Evolutionary conservation across 2,888 invertebrate genomes (phyloP).

Genomic region (Tuberolachnus salignus): DNA sequence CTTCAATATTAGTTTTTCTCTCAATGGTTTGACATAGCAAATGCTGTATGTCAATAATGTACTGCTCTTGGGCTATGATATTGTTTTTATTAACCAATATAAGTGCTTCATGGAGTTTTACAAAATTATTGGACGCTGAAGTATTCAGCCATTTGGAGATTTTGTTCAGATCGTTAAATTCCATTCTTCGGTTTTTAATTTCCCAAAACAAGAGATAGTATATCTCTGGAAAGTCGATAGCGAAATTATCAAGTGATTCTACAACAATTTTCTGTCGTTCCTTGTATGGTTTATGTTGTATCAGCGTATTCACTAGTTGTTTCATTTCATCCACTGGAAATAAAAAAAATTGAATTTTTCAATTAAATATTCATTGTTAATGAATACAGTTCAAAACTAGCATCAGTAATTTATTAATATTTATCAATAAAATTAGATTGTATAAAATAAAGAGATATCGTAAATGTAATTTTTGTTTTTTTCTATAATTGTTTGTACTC

Average conservation of each 20-base stretch:
- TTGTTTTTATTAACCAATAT: slow-evolving; percentile 7
- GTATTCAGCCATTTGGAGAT: background rate
- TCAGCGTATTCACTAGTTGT: background rate
- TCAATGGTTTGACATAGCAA: background rate
- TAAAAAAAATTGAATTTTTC: too few relatives aligned
- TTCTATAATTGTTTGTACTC: too few relatives aligned
- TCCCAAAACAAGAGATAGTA: background rate
- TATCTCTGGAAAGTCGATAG: background rate
- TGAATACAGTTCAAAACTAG: too few relatives aligned
- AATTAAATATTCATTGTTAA: too few relatives aligned
- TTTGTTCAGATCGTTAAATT: background rate
- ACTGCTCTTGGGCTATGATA: slow-evolving; percentile 6
- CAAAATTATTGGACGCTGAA: background rate
- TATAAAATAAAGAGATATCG: too few relatives aligned
- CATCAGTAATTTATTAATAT: too few relatives aligned
- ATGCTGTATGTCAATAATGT: background rate
- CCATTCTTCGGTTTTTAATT: slow-evolving; percentile 10
- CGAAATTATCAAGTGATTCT: background rate
- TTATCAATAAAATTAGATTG: too few relatives aligned
- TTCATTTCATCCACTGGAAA: background rate
- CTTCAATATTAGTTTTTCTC: background rate
- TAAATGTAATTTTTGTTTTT: too few relatives aligned
- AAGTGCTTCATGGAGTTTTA: slow-evolving; percentile 14
- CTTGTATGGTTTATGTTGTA: background rate
- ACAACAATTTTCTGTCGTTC: background rate